Evolutionary conservation across 2,797 vertebrate species (phyloP).

Genomic region (Pogonophryne albipinna): DNA sequence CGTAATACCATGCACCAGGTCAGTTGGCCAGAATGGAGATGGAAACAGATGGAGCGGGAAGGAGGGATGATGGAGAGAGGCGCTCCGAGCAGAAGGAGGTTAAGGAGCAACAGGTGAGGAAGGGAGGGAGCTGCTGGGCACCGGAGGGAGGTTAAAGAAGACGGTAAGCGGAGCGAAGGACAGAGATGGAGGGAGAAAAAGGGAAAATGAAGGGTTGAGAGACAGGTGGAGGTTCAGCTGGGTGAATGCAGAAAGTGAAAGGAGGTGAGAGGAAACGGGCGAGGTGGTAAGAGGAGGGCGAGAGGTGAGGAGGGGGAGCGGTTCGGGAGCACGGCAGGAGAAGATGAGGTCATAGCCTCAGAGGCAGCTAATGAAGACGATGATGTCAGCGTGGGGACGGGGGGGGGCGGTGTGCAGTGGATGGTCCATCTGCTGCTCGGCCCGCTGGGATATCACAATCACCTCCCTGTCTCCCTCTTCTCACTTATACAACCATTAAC

Average conservation of each 20-base stretch:
- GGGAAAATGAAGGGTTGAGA: constrained; percentile 35
- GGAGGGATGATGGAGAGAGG: constrained; percentile 35
- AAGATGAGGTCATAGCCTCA: constrained; percentile 64
- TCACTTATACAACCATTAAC: constrained; percentile 65
- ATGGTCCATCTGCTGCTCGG: constrained; percentile 69
- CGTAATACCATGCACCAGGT: constrained; percentile 61
- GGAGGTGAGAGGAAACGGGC: constrained; percentile 27
- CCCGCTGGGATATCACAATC: constrained; percentile 62
- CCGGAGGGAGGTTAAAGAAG: constrained; percentile 1
- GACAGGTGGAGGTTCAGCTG: constrained; percentile 22
- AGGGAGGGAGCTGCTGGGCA: constrained; percentile 17
- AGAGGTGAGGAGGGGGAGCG: constrained; percentile 27
- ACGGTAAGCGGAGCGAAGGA: constrained; percentile 22
- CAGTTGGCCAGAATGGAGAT: constrained; percentile 56
- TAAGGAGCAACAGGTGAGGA: constrained; percentile 64
- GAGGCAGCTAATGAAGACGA: constrained; percentile 71
- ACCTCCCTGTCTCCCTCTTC: constrained; percentile 53
- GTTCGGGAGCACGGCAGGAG: constrained; percentile 13
- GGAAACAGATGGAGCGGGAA: constrained; percentile 66
- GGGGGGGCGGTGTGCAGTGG: constrained; percentile 25
- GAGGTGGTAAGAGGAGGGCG: constrained; percentile 12
- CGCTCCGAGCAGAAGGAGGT: constrained; percentile 27
- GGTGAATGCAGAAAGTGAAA: constrained; percentile 21
- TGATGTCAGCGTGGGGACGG: constrained; percentile 36
- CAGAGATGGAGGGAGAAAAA: constrained; percentile 24